phyloP scores from a whole-genome alignment of 1,140 invertebrate species.

The Leucophenga varia region DNA sequence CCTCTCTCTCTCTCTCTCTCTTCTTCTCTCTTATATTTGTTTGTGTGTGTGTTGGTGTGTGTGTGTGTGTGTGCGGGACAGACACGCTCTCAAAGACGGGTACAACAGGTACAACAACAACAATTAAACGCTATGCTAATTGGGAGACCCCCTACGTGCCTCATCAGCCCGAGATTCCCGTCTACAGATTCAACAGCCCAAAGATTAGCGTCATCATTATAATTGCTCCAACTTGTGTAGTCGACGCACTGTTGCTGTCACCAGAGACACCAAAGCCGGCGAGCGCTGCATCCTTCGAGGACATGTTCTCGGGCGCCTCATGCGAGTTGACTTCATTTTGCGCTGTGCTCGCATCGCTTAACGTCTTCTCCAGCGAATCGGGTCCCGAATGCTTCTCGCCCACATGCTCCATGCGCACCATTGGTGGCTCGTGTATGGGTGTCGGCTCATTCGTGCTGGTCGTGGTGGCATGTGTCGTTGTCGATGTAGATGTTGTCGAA shows the following conservation, averaged over 20 bases:
- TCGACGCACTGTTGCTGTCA: slow-evolving; percentile 5
- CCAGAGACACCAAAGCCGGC: slow-evolving; percentile 31
- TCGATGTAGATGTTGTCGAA: slow-evolving; percentile 70
- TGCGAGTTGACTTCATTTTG: slow-evolving; percentile 37
- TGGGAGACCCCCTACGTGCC: too few relatives aligned
- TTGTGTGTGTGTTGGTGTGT: too few relatives aligned
- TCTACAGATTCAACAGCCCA: slow-evolving; percentile 36
- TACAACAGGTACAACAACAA: slow-evolving; percentile 23
- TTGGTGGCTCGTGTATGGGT: slow-evolving; percentile 54
- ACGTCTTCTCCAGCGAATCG: slow-evolving; percentile 42
- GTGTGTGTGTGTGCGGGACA: too few relatives aligned
- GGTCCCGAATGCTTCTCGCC: slow-evolving; percentile 42
- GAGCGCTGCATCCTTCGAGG: slow-evolving; percentile 30
- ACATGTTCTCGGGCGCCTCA: slow-evolving; percentile 44
- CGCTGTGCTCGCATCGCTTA: slow-evolving; percentile 33
- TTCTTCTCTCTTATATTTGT: too few relatives aligned
- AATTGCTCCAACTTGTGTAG: too few relatives aligned
- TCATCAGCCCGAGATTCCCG: too few relatives aligned
- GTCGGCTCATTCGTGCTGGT: slow-evolving; percentile 58
- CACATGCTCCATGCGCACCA: slow-evolving; percentile 38
- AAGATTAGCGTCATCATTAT: slow-evolving; percentile 16
- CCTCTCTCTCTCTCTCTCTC: too few relatives aligned
- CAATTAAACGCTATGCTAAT: slow-evolving; percentile 18
- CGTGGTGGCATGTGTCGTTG: slow-evolving; percentile 63
- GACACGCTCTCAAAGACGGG: too few relatives aligned